phyloP scores from a whole-genome alignment of 2,113 vertebrate genomes.

The Dolichotis patagonum region DNA sequence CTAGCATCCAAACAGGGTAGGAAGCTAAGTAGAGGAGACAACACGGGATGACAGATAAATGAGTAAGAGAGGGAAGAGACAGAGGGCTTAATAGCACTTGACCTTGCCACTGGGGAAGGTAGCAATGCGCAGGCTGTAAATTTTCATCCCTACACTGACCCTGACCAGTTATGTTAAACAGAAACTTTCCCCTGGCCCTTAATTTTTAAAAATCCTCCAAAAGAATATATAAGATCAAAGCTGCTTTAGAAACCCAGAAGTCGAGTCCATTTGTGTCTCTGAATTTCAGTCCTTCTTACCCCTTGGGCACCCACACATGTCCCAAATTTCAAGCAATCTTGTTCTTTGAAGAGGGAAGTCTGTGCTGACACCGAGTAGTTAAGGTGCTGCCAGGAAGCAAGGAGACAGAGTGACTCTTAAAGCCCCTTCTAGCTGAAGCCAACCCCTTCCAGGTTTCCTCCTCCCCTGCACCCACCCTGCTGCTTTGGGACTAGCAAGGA shows the following conservation, averaged over 20 bases:
- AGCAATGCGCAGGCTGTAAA: background rate
- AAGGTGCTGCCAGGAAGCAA: background rate
- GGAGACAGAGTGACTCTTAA: background rate
- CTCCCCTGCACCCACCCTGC: background rate
- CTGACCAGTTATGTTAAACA: background rate
- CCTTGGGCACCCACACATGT: accelerated
- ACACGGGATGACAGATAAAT: background rate
- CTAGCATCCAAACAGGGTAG: background rate
- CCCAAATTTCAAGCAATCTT: background rate
- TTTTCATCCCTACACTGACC: background rate
- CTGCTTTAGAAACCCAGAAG: background rate
- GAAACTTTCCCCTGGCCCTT: background rate
- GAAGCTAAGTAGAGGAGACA: background rate
- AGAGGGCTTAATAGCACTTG: background rate
- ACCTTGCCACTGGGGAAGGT: background rate
- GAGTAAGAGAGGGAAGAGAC: background rate
- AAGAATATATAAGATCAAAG: background rate
- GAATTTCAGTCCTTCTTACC: background rate
- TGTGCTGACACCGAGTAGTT: background rate
- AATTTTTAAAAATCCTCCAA: background rate
- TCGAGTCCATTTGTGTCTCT: background rate
- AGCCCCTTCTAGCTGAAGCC: background rate
- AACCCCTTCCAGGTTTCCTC: background rate
- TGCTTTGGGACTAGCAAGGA: background rate
- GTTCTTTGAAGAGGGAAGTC: background rate